phyloP scores from a whole-genome alignment of 2,888 invertebrate genomes.

The Habrosyne pyritoides region DNA sequence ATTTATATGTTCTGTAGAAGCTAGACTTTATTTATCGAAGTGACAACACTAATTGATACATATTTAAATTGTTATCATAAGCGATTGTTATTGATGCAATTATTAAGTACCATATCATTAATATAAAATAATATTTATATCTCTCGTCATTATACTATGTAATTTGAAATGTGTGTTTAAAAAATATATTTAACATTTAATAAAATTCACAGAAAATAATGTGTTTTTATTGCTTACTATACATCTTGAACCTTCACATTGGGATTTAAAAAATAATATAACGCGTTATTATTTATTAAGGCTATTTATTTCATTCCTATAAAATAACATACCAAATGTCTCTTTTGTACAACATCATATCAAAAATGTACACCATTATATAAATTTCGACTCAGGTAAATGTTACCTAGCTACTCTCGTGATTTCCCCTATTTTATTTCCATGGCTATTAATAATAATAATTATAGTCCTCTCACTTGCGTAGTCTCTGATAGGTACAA shows the following conservation, averaged over 20 bases:
- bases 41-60: constrained; percentile 12
- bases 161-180: constrained; percentile 53
- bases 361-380: constrained; percentile 84
- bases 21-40: constrained; percentile 10
- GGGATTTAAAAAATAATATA: constrained; percentile 39
- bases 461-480: constrained; percentile 75
- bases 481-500: constrained; percentile 67
- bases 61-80: constrained; percentile 12
- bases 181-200: constrained; percentile 58
- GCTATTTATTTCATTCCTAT: constrained; percentile 85
- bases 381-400: constrained; percentile 83
- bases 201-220: constrained; percentile 57
- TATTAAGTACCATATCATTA: constrained; percentile 62
- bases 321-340: constrained; percentile 85
- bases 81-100: constrained; percentile 35
- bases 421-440: constrained; percentile 56
- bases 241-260: background rate
- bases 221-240: constrained; percentile 14
- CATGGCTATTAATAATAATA: constrained; percentile 68
- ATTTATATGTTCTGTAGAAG: constrained; percentile 3
- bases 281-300: constrained; percentile 72
- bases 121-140: constrained; percentile 53
- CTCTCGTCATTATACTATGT: constrained; percentile 46
- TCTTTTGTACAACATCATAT: constrained; percentile 85
- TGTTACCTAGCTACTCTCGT: constrained; percentile 78